Base-by-base conservation (phyloP, 2,888 invertebrate genomes). In the Agrochola litura region DNA sequence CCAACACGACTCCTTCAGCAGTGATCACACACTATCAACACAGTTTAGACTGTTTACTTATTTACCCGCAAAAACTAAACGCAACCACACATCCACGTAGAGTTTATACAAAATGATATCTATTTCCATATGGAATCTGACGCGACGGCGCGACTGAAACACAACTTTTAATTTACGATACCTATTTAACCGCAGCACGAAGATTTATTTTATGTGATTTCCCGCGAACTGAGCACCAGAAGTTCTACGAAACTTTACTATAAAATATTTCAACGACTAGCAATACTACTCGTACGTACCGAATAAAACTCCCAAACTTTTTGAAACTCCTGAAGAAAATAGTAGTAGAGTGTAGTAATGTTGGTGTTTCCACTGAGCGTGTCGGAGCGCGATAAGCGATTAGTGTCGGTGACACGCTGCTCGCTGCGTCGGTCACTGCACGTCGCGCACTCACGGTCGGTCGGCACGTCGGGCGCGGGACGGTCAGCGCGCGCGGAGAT, bases 81-180 rank as follows among this genome's bases (percentile, higher is more conserved):
- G 58, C 56, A 56, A 58, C 37, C 69, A 49, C 81, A 82, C 56
- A 41, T 43, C 14, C 61, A 54, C 76, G 69, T 46, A 70, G 0
- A 66, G 70, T 70, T 76, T 83, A 66, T 52, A 72, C 54, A 41
- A 72, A 41, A 52, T 30, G 0, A 69, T 64, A 73, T 84, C 49
- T 79, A 61, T 79, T 86, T 73, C 58, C 73, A 86, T 56, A 56
- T 58, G 68, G 75, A 70, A n/a, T 30, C 41, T 46, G 61, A 52
- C 68, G 49, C 25, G 66, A 0, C 72, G 46, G 25, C 70, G 69
- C 71, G 65, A 73, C 74, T 88, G 66, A 73, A 81, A 87, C 76
- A 87, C 78, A 66, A 77, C 75, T 82, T 88, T 84, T 85, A 82
- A 82, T 86, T 86, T 87, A 87, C 76, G 87, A 85, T 82, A 85